Evolutionary conservation across 1,140 invertebrate species (phyloP), one percentile per base, ranked within the genome.

Genomic region (Bombus difficillimus): DNA sequence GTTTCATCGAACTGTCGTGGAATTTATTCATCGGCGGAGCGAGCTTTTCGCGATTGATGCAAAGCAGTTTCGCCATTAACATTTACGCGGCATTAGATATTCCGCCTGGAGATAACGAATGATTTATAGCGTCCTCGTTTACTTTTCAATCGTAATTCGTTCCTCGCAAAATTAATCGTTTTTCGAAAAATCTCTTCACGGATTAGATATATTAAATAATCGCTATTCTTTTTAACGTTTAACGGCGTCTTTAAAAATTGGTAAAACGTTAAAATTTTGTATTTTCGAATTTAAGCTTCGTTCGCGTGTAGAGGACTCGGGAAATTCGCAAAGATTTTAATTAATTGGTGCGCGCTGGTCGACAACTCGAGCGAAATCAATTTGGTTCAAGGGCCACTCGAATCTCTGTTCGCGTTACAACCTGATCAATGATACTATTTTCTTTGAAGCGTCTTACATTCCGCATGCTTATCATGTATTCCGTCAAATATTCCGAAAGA

Each of bases 31-130:
- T 32, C 47, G 12, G 59, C 62, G 37, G 83, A 69, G 83, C 66
- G 22, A 88, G 75, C 62, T 83, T 87, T 80, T 71, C 75, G 39
- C 86, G 68, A 79, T 57, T 53, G 81, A 69, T 25, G 62, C 25
- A 69, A 72, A 74, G 43, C 69, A n/a, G 81, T 88, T 88, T 88
- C 85, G 72, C 75, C 75, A 41, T 83, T 78, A 68, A 83, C 66
- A 88, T 86, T 88, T 86, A 57, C 86, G 76, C 68, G 41, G 62
- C 47, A 75, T 83, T 83, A 73, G 18, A 6, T 15, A 78, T 34
- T 59, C 34, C 64, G 85, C 69, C 69, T 75, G 69, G 37, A 57
- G 41, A 69, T 57, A 64, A 57, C 41, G 73, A 73, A 73, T 18
- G 41, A 79, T 78, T 64, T 32, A 41, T 10, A 22, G 25, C 69